Evolutionary conservation across 2,113 vertebrate species (phyloP), one percentile per base, ranked within the genome.

Genomic region (Coptodon bakossiorum): DNA sequence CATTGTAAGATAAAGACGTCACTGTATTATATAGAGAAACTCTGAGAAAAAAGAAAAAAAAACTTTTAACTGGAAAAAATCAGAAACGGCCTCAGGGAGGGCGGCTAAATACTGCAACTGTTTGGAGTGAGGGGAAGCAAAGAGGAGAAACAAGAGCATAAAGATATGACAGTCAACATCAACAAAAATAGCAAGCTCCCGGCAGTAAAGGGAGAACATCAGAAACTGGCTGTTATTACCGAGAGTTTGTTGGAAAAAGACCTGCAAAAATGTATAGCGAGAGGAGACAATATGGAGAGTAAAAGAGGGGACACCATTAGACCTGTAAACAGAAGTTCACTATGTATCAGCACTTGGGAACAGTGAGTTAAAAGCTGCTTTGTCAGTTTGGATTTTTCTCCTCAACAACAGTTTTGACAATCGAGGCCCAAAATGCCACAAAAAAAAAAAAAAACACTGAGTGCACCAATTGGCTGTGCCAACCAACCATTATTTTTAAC

Each of bases 401-500:
- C 19, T 63, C 27, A 48, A n/a, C 43, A 78, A 5, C 6, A 31
- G 16, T 73, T 34, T 12, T n/a, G 36, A 38, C 57, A 54, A 78
- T 50, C 59, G 2, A 53, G 81, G 56, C 66, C 52, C 29, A 22
- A 22, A 81, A 81, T 84, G 29, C 17, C 38, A 22, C 9, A 24
- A 66, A 14, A 13, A 63, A 19, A 45, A 1, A 22, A 57, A 9
- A 29, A 0, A 10, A 4, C 0, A 12, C 24, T 81, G 84, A 59
- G 50, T 71, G 22, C n/a, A n/a, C n/a, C n/a, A n/a, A n/a, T n/a
- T n/a, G n/a, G n/a, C n/a, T n/a, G n/a, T n/a, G n/a, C n/a, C n/a
- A n/a, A n/a, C n/a, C n/a, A n/a, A n/a, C n/a, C n/a, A n/a, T n/a
- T 90, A 85, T 88, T 83, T 85, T 83, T 83, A 80, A 83, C 57